phyloP scores from a whole-genome alignment of 2,888 invertebrate species.

The Cryptosula pallasiana region DNA sequence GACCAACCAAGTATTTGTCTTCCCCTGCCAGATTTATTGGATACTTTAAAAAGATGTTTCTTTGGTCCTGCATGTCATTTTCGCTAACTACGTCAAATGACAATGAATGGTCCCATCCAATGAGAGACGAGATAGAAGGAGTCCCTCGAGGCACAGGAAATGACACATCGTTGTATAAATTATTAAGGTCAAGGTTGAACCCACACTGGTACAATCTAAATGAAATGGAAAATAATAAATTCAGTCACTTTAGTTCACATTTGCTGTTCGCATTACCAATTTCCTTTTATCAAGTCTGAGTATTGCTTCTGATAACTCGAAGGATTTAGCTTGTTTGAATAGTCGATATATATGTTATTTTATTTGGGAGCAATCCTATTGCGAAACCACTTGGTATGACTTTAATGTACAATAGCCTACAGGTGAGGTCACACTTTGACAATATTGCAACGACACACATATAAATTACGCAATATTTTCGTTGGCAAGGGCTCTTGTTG shows the following conservation, averaged over 20 bases:
- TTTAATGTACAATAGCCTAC: too few species aligned
- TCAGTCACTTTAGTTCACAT: too few species aligned
- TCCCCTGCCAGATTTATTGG: slow-evolving; percentile 31
- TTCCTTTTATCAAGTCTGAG: too few species aligned
- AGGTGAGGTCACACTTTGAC: too few species aligned
- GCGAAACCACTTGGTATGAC: too few species aligned
- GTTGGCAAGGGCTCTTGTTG: too few species aligned
- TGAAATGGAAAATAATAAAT: too few species aligned
- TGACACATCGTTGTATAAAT: slow-evolving; percentile 65
- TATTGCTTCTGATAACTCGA: slow-evolving; percentile 70
- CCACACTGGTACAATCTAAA: slow-evolving; percentile 65
- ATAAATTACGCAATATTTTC: too few species aligned
- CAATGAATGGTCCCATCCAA: slow-evolving; percentile 83
- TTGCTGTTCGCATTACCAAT: too few species aligned
- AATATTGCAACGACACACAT: too few species aligned
- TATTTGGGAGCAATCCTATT: too few species aligned
- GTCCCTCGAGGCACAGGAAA: slow-evolving; percentile 84
- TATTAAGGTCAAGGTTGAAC: slow-evolving; percentile 67
- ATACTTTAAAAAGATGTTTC: slow-evolving; percentile 29
- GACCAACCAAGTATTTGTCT: slow-evolving; percentile 68
- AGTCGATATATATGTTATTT: slow-evolving; percentile 69
- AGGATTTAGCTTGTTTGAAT: slow-evolving; percentile 67
- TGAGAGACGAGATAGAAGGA: slow-evolving; percentile 72
- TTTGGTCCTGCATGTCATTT: neutral
- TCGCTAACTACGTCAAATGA: slow-evolving; percentile 65